Percentiles rank a stretch among this genome's conserved stretches.
Evolutionary conservation across 2,113 vertebrate species (phyloP).

Genomic region (Rhinogobius similis): DNA sequence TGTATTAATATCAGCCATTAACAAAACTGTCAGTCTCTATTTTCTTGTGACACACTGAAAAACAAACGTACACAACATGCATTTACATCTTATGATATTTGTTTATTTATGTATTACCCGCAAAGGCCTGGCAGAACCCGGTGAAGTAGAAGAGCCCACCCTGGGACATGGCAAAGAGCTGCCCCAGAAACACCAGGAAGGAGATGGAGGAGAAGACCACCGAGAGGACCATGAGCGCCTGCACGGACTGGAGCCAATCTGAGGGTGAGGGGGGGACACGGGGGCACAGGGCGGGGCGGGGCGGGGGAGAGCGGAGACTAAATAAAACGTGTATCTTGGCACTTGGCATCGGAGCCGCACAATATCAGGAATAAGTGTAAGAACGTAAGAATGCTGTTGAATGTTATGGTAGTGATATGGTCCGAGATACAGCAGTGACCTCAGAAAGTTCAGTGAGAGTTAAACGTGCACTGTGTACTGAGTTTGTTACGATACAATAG

Average conservation of each 20-base stretch:
- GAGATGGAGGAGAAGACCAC: constrained; percentile 85
- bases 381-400: background rate
- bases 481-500: no score
- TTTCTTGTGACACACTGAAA: background rate
- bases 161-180: constrained; percentile 81
- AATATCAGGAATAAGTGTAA: constrained; percentile 3
- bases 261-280: background rate
- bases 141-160: constrained; percentile 88
- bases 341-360: background rate
- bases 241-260: constrained; percentile 87
- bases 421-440: background rate
- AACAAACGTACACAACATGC: no score
- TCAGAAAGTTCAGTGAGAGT: background rate
- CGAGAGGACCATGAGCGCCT: constrained; percentile 87
- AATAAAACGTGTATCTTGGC: background rate
- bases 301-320: background rate
- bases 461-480: no score
- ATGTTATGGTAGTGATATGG: background rate
- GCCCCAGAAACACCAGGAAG: constrained; percentile 86
- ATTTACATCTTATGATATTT: no score
- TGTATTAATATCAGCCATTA: no score
- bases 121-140: constrained; percentile 83
- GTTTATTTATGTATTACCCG: constrained; percentile 77
- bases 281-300: background rate
- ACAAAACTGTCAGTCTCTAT: no score